Conservation (phyloP, 2,113 vertebrate species). For the Notarius lentiginosus region DNA sequence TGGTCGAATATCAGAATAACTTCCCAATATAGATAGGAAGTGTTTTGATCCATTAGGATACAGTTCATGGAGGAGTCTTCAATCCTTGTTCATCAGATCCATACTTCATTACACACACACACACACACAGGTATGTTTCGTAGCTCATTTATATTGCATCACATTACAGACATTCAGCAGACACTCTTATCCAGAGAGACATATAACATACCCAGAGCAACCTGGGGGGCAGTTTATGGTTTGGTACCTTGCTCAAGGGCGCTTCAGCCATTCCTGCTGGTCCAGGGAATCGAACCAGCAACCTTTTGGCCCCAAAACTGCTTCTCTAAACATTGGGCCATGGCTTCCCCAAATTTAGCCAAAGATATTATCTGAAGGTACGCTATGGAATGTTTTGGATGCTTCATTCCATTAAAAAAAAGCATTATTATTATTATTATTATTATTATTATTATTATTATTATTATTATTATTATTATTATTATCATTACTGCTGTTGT, state of each 20-base stretch:
- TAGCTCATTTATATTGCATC: too few species aligned
- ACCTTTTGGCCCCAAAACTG: too few species aligned
- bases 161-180: too few species aligned
- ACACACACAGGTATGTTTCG: background rate
- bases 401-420: background rate
- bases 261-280: too few species aligned
- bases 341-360: background rate
- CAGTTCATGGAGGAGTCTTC: background rate
- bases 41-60: background rate
- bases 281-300: too few species aligned
- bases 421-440: background rate
- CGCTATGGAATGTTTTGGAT: background rate
- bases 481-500: too few species aligned
- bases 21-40: slow-evolving; percentile 2
- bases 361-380: background rate
- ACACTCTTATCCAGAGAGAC: too few species aligned
- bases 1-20: slow-evolving; percentile 3
- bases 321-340: too few species aligned
- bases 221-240: too few species aligned
- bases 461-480: background rate
- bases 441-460: background rate
- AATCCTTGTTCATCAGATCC: background rate
- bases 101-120: background rate
- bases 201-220: too few species aligned
- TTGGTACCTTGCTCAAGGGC: too few species aligned